Conservation (phyloP, 2,888 invertebrate genomes). For the Tenthredo scrophulariae region DNA sequence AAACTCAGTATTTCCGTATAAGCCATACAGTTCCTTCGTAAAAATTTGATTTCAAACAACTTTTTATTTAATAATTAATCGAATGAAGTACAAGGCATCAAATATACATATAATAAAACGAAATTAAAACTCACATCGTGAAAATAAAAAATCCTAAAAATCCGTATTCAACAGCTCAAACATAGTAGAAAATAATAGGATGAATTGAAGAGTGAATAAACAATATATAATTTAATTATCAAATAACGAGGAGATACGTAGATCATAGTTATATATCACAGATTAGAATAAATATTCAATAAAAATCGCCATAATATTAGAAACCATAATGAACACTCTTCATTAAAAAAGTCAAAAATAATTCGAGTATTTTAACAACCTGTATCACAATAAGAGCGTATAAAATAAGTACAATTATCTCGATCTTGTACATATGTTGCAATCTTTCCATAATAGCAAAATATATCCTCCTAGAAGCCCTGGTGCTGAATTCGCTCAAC, state of each 20-base stretch:
- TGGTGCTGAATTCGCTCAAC: slow-evolving; percentile 69
- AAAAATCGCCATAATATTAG: slow-evolving; percentile 6
- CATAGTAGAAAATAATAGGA: not conserved
- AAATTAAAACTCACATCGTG: not conserved
- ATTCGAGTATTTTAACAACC: slow-evolving; percentile 66
- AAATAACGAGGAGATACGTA: slow-evolving; percentile 37
- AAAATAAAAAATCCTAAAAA: too few species aligned
- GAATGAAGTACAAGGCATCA: not conserved
- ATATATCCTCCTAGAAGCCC: slow-evolving; percentile 69
- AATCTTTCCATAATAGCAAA: slow-evolving; percentile 68
- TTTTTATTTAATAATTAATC: not conserved
- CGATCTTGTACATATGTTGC: slow-evolving; percentile 72
- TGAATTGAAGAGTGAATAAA: not conserved
- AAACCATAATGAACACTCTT: slow-evolving; percentile 62
- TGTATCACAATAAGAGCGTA: slow-evolving; percentile 69
- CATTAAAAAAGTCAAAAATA: slow-evolving; percentile 62
- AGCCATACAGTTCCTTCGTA: too few species aligned
- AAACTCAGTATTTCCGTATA: too few species aligned
- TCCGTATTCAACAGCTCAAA: not conserved
- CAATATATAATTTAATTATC: not conserved
- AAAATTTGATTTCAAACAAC: not conserved
- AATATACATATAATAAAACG: not conserved
- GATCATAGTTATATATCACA: slow-evolving; percentile 48
- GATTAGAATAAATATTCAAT: slow-evolving; percentile 23
- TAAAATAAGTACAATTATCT: slow-evolving; percentile 69